Evolutionary conservation across 2,113 vertebrate genomes (phyloP).

Genomic region (Oceanodroma tethys): DNA sequence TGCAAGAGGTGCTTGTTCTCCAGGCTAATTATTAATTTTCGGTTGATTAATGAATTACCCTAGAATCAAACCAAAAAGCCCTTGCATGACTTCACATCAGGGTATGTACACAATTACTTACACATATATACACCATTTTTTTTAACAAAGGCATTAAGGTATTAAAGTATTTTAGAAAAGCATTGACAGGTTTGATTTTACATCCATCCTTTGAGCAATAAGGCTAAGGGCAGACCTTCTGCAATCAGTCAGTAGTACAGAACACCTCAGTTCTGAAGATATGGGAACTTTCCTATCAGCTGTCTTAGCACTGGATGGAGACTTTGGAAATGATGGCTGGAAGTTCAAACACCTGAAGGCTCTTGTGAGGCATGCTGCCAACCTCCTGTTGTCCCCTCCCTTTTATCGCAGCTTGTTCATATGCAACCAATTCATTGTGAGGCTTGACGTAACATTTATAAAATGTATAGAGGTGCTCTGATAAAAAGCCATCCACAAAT

Average conservation of each 20-base stretch:
- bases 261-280: background rate
- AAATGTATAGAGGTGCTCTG: background rate
- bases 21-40: background rate
- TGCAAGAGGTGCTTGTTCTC: background rate
- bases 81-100: background rate
- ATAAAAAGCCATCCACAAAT: background rate
- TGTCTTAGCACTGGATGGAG: background rate
- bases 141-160: background rate
- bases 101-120: background rate
- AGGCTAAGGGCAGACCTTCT: background rate
- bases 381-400: background rate
- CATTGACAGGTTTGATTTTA: background rate
- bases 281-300: background rate
- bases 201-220: background rate
- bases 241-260: background rate
- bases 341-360: background rate
- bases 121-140: accelerated
- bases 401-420: background rate
- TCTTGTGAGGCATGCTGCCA: background rate
- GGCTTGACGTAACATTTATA: background rate
- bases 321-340: background rate
- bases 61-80: background rate
- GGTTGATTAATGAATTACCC: background rate
- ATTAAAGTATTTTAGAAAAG: background rate
- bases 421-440: background rate